A percentile compares a stretch with the other conserved stretches of the same genome.
Conservation (phyloP, 2,888 invertebrate genomes). For the Phortica okadai region DNA sequence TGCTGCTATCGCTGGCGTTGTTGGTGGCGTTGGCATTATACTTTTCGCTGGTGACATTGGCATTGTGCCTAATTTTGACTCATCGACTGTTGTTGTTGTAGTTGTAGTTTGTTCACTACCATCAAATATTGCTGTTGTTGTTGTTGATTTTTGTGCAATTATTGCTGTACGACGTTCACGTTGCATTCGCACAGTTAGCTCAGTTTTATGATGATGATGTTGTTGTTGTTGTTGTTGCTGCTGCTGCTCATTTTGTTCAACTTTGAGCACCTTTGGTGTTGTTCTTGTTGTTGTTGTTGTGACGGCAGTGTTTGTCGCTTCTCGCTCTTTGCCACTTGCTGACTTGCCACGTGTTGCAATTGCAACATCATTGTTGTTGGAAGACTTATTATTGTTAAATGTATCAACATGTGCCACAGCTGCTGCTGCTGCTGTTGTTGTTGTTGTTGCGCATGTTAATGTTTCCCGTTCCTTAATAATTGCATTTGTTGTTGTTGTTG, state of each 20-base stretch:
- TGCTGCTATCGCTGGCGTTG: conserved; percentile 50
- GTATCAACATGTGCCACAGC: conserved; percentile 12
- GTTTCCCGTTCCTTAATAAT: neutral
- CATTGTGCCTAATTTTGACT: neutral
- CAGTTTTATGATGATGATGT: neutral
- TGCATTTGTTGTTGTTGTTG: neutral
- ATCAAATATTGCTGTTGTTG: neutral
- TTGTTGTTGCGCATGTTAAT: conserved; percentile 16
- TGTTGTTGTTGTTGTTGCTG: conserved; percentile 1
- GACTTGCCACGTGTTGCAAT: conserved; percentile 10
- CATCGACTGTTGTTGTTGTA: conserved; percentile 27
- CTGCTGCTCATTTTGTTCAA: neutral
- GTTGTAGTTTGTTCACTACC: neutral
- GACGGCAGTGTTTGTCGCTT: conserved; percentile 35
- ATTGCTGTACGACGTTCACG: conserved; percentile 4
- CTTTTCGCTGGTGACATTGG: conserved; percentile 25
- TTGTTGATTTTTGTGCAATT: neutral
- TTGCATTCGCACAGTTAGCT: neutral
- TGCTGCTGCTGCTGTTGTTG: neutral
- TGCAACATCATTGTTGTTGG: conserved; percentile 26
- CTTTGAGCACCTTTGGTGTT: neutral
- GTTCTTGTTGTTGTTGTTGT: neutral
- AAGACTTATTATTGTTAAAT: neutral
- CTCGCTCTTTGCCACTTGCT: neutral
- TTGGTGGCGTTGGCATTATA: conserved; percentile 59